phyloP scores from a whole-genome alignment of 2,113 vertebrate genomes.

The Leptosomus discolor region DNA sequence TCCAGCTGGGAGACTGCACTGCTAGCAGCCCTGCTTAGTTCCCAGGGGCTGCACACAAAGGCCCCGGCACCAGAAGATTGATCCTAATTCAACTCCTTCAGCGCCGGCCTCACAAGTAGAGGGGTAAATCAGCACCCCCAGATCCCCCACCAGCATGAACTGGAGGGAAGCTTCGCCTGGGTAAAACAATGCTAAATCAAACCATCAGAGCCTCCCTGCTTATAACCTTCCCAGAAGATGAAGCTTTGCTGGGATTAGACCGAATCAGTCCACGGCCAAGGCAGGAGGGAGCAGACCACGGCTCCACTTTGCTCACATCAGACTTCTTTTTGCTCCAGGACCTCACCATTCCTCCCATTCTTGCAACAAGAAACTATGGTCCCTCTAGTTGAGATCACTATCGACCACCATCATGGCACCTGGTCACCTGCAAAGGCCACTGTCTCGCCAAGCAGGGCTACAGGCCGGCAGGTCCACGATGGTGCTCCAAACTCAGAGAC shows the following conservation, averaged over 20 bases:
- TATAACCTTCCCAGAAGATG: not conserved
- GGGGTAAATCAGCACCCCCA: not conserved
- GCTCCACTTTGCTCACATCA: not conserved
- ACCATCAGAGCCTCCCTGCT: not conserved
- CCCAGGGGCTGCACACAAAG: not conserved
- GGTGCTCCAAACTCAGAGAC: not conserved
- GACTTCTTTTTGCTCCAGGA: not conserved
- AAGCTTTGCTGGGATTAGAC: not conserved
- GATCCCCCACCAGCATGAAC: not conserved
- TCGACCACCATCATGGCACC: no score
- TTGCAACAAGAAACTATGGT: not conserved
- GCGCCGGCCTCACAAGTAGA: not conserved
- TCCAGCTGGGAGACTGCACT: not conserved
- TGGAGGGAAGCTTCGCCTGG: not conserved
- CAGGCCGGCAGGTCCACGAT: not conserved
- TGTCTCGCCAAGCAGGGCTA: not conserved
- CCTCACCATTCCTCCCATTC: not conserved
- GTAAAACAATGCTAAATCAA: not conserved
- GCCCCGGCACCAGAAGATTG: not conserved
- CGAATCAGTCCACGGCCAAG: not conserved
- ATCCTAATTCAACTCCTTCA: not conserved
- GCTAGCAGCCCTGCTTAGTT: not conserved
- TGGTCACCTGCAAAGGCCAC: not conserved
- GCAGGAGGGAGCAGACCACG: not conserved
- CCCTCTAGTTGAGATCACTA: not conserved